Evolutionary conservation across 2,888 invertebrate genomes (phyloP).

Genomic region (Amiota communis): DNA sequence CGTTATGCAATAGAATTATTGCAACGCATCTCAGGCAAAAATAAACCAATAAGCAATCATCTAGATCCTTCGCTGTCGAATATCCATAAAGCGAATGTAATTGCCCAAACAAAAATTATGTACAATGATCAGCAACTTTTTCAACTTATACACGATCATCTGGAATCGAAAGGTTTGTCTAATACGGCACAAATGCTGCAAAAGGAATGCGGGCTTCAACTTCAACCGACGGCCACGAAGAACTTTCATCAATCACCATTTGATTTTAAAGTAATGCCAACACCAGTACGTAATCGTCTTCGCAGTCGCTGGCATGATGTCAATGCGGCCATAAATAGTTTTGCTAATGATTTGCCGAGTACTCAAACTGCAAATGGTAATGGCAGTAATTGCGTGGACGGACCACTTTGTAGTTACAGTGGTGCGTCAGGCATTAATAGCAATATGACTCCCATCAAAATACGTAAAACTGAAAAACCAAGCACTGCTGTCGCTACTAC

Average conservation of each 20-base stretch:
- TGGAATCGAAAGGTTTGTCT: slow-evolving; percentile 82
- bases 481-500: background rate
- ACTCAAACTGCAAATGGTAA: background rate
- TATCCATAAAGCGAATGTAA: slow-evolving; percentile 93
- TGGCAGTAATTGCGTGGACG: slow-evolving; percentile 6
- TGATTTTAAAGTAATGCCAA: slow-evolving; percentile 66
- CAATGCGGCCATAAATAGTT: slow-evolving; percentile 52
- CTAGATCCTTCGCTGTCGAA: slow-evolving; percentile 90
- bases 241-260: slow-evolving; percentile 72
- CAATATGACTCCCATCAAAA: slow-evolving; percentile 55
- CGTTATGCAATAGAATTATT: slow-evolving; percentile 92
- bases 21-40: slow-evolving; percentile 92
- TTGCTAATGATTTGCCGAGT: slow-evolving; percentile 25
- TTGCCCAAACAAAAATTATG: slow-evolving; percentile 95
- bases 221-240: slow-evolving; percentile 70
- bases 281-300: slow-evolving; percentile 62
- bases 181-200: slow-evolving; percentile 84
- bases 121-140: slow-evolving; percentile 95
- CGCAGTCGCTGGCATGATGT: slow-evolving; percentile 71
- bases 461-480: slow-evolving; percentile 53
- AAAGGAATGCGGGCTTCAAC: slow-evolving; percentile 81
- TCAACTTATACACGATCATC: slow-evolving; percentile 92
- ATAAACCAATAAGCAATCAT: slow-evolving; percentile 83
- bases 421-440: slow-evolving; percentile 41
- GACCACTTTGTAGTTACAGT: slow-evolving; percentile 5